These are phyloP conservation scores for Automeris io DNA, from an alignment of 2,888 invertebrate genomes.

Conservation along the genomic window DNA sequence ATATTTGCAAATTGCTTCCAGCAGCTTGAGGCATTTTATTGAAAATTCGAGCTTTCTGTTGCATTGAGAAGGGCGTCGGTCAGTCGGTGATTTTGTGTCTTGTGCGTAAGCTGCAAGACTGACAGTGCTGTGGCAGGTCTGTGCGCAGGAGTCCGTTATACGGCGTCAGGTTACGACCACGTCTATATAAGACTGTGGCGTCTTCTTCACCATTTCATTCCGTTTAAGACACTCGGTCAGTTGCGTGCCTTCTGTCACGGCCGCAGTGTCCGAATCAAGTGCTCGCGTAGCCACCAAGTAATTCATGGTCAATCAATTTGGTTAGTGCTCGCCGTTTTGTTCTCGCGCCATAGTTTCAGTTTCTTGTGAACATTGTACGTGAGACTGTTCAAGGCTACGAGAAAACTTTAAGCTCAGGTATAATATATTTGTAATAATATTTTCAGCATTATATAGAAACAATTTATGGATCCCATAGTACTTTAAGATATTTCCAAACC, in stretches of 20 bases:
- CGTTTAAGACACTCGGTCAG: conserved; percentile 65
- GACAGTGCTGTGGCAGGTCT: conserved; percentile 38
- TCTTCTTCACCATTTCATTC: conserved; percentile 76
- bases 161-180: conserved; percentile 75
- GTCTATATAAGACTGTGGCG: conserved; percentile 75
- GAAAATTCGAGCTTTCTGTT: conserved; percentile 72
- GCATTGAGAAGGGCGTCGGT: conserved; percentile 44
- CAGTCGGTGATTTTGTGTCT: conserved; percentile 33
- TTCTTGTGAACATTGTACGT: conserved; percentile 60
- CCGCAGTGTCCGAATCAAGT: conserved; percentile 34
- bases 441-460: background rate
- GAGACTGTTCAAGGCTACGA: conserved; percentile 32
- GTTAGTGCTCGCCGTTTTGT: conserved; percentile 51
- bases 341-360: conserved; percentile 55
- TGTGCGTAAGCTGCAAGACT: conserved; percentile 42
- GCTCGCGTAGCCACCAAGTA: conserved; percentile 42
- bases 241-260: conserved; percentile 46
- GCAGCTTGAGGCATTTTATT: conserved; percentile 69
- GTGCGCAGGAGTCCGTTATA: conserved; percentile 66
- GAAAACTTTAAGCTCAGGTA: conserved; percentile 29
- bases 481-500: background rate
- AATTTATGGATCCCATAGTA: background rate
- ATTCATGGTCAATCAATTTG: conserved; percentile 31
- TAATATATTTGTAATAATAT: conserved; percentile 8
- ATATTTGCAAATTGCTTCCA: conserved; percentile 64